Percentiles rank a stretch among this genome's conserved stretches.
Evolutionary conservation across 1,140 invertebrate species (phyloP).

Genomic region (Aphis gossypii): DNA sequence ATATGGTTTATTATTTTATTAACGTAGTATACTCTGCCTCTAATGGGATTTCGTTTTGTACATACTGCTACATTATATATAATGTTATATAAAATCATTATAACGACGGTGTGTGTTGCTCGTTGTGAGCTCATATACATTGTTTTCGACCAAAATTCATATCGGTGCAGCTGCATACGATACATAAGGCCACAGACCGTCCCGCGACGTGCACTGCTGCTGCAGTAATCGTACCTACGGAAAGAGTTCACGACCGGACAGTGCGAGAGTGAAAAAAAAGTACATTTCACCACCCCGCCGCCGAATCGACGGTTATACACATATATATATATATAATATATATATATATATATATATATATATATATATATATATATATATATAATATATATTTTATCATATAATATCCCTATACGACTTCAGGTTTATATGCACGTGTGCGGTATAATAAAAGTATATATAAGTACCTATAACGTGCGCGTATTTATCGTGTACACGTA

Average conservation of each 20-base stretch:
- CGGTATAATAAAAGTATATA: no score
- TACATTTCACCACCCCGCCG: no score
- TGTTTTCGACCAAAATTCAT: slow-evolving; percentile 26
- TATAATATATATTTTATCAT: no score
- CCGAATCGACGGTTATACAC: no score
- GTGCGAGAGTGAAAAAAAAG: background rate
- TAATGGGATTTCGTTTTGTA: slow-evolving; percentile 50
- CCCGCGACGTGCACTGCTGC: background rate
- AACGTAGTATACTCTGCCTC: background rate
- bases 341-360: no score
- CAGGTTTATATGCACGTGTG: background rate
- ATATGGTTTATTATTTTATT: background rate
- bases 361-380: no score
- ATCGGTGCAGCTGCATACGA: background rate
- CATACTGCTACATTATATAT: background rate
- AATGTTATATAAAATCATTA: background rate
- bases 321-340: no score
- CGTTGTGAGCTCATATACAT: background rate
- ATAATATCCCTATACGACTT: no score
- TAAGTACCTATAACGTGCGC: background rate
- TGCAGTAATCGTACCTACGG: no score
- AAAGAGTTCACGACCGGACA: slow-evolving; percentile 26
- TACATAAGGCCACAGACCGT: slow-evolving; percentile 19
- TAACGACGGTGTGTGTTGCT: background rate
- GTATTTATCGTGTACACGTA: background rate